phyloP scores from a whole-genome alignment of 2,113 vertebrate species.

The Calonectris borealis region DNA sequence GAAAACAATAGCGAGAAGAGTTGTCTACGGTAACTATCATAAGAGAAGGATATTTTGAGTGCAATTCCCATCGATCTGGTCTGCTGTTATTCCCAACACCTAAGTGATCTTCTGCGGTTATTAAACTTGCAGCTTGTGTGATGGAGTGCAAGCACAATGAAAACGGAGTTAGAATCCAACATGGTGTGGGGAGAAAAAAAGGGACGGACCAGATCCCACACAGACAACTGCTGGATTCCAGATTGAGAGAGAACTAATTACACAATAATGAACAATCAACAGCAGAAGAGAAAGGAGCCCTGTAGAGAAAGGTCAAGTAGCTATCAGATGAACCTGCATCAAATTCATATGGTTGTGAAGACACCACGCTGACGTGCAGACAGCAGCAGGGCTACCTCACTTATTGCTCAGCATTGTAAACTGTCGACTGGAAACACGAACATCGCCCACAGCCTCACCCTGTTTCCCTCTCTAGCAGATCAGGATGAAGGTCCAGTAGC shows the following conservation, averaged over 20 bases:
- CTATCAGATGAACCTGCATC: neutral
- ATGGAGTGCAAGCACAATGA: neutral
- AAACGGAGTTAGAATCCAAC: neutral
- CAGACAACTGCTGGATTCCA: neutral
- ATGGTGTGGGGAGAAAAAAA: neutral
- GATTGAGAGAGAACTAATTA: neutral
- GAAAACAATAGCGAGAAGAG: neutral
- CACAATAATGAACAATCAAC: neutral
- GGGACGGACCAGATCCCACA: neutral
- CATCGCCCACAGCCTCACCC: neutral
- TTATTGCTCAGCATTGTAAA: neutral
- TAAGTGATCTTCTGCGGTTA: neutral
- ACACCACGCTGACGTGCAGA: accelerated
- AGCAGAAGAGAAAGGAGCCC: neutral
- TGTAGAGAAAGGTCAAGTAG: neutral
- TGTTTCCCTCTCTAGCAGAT: neutral
- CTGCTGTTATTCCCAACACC: neutral
- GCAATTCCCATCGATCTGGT: neutral
- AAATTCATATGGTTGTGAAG: neutral
- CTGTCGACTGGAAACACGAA: neutral
- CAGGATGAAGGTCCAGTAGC: neutral
- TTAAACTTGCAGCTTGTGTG: neutral
- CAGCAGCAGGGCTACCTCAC: neutral
- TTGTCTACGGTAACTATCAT: neutral
- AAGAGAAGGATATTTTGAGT: neutral